Evolutionary conservation across 2,797 vertebrate genomes (phyloP).

Genomic region (Artibeus jamaicensis): DNA sequence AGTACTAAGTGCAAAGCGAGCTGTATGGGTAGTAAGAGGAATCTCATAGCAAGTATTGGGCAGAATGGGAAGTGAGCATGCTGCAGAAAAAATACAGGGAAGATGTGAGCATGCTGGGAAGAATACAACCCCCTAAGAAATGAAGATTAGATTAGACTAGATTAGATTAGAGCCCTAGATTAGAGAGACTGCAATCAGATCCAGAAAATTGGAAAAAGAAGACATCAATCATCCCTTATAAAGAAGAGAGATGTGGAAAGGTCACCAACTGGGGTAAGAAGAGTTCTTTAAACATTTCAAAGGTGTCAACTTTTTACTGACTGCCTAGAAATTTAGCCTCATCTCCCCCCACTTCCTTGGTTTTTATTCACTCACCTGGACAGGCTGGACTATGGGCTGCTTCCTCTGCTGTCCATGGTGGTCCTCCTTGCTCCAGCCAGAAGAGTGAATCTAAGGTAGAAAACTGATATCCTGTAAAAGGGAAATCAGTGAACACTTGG

Average conservation of each 20-base stretch:
- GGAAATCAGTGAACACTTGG: background rate
- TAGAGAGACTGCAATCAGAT: background rate
- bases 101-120: background rate
- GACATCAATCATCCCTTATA: background rate
- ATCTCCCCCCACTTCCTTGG: background rate
- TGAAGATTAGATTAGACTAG: background rate
- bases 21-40: background rate
- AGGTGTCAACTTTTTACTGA: background rate
- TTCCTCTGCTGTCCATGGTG: background rate
- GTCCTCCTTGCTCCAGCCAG: background rate
- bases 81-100: background rate
- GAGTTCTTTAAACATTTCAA: background rate
- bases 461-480: background rate
- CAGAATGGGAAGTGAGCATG: background rate
- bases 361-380: background rate
- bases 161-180: too few species aligned
- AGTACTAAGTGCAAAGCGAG: background rate
- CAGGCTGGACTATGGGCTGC: background rate
- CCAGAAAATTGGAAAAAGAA: background rate
- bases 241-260: background rate
- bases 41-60: background rate
- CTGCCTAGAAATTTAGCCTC: background rate
- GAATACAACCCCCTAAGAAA: background rate
- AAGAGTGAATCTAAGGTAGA: background rate
- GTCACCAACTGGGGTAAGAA: too few species aligned